Conservation (phyloP, 2,888 invertebrate species). For the Acronicta alni region DNA sequence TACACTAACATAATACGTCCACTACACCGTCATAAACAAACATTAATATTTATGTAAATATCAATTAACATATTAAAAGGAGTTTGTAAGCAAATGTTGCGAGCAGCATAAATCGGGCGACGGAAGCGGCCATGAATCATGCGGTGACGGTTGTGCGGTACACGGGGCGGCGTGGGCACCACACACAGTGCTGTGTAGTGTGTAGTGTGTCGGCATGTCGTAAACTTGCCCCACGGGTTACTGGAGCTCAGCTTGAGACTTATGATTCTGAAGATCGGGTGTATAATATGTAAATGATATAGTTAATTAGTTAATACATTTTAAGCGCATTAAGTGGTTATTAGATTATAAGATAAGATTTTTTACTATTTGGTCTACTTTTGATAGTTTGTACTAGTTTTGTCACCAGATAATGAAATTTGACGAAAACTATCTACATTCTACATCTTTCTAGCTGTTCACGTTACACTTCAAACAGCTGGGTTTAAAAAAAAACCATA, state of each 20-base stretch:
- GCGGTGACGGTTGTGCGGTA: conserved; percentile 44
- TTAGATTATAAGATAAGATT: too few relatives aligned
- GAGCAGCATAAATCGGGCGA: conserved; percentile 52
- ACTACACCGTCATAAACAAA: conserved; percentile 48
- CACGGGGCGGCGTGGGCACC: conserved; percentile 28
- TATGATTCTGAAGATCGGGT: conserved; percentile 13
- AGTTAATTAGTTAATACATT: too few relatives aligned
- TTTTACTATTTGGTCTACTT: too few relatives aligned
- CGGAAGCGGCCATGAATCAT: conserved; percentile 59
- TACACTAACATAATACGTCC: conserved; percentile 24
- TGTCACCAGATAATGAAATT: too few relatives aligned
- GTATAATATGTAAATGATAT: too few relatives aligned
- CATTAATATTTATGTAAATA: conserved; percentile 60
- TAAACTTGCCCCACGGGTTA: conserved; percentile 19
- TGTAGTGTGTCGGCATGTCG: conserved; percentile 21
- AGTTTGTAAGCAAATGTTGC: conserved; percentile 51
- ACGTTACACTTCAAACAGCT: too few relatives aligned
- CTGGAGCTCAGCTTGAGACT: conserved; percentile 4
- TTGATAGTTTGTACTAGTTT: too few relatives aligned
- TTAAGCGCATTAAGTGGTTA: too few relatives aligned
- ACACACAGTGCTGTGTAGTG: conserved; percentile 23
- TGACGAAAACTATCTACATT: too few relatives aligned
- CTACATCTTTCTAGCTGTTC: too few relatives aligned
- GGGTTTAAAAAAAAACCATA: too few relatives aligned
- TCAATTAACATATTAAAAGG: conserved; percentile 61